Evolutionary conservation across 2,888 invertebrate species (phyloP), one percentile per base, ranked within the genome.

Genomic region (Bombyx huttoni): DNA sequence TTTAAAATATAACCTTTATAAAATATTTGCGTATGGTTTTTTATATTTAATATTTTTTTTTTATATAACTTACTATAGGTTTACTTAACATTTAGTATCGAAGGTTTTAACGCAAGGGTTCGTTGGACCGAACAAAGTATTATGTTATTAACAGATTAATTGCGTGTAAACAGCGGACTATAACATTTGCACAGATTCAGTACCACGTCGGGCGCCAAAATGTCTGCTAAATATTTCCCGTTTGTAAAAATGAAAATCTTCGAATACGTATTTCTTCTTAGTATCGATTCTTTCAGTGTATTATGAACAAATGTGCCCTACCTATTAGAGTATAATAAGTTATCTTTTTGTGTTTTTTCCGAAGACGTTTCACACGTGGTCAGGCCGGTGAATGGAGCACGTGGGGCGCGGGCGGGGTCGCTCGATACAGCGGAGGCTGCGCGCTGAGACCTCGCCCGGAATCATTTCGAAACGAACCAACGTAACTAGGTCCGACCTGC

Each of bases 351-450:
- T 34, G n/a, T 10, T 51, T 8, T 14, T 49, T 52, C 33, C 49
- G 14, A 52, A 50, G 45, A 14, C 49, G 49, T 52, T 52, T 52
- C 34, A 34, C 52, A 52, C 73, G 72, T 73, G 73, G 66, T 56
- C 54, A 50, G 60, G 60, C 68, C 70, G 68, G 69, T 78, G 81
- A 81, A 80, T 81, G 80, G 57, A 75, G 61, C 78, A 78, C 78
- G 76, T 78, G 75, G 74, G 50, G 33, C 45, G 46, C 73, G 78
- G 81, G 78, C 70, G 79, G 75, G 79, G 78, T 68, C 79, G 81
- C 68, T 81, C 81, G 74, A 81, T 81, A 81, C 58, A 58, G 68
- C 71, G 77, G 81, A 81, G 81, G 79, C 81, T 81, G 81, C 81
- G 81, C 81, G 67, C 63, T 73, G 73, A 69, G 75, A 67, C 64